phyloP scores from a whole-genome alignment of 2,113 vertebrate species.

The Tylochromis polylepis region DNA sequence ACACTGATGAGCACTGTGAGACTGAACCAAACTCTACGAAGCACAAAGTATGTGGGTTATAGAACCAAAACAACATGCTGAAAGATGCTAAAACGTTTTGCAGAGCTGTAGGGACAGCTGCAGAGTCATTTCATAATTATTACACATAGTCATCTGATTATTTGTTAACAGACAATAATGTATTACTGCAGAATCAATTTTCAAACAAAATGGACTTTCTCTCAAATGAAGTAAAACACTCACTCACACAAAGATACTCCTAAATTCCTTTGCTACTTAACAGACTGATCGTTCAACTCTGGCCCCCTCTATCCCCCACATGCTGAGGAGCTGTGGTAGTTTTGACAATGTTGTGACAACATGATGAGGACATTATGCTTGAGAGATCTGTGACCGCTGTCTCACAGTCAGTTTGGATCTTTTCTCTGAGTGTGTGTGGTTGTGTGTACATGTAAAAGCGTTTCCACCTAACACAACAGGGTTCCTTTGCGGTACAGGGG shows the following conservation, averaged over 20 bases:
- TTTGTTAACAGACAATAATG: background rate
- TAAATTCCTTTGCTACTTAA: background rate
- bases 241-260: background rate
- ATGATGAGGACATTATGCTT: slow-evolving; percentile 54
- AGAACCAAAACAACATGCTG: background rate
- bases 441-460: background rate
- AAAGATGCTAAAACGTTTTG: background rate
- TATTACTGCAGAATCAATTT: background rate
- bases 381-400: slow-evolving; percentile 11
- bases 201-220: background rate
- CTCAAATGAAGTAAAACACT: background rate
- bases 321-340: slow-evolving; percentile 44
- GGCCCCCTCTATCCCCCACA: slow-evolving; percentile 16
- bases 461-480: background rate
- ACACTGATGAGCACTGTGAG: background rate
- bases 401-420: slow-evolving; percentile 8
- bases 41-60: background rate
- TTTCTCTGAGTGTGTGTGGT: background rate
- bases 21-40: background rate
- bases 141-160: background rate
- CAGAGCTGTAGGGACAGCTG: background rate
- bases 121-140: background rate
- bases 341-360: slow-evolving; percentile 66
- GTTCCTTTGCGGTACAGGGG: background rate
- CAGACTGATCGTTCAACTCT: slow-evolving; percentile 20